Conservation (phyloP, 2,888 invertebrate genomes). For the Scaeva pyrastri region DNA sequence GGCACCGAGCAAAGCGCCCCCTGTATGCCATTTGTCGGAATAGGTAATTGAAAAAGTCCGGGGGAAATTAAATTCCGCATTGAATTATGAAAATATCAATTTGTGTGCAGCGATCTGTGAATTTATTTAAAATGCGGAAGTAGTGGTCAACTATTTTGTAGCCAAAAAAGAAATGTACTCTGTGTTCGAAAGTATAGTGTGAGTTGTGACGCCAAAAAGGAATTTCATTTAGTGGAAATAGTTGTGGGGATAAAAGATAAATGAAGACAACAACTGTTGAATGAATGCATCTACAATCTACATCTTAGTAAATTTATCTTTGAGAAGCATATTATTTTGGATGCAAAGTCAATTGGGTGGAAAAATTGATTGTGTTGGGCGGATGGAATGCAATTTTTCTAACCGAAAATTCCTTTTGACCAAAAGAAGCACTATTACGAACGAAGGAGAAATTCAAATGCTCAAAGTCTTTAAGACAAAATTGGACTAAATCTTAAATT, state of each 20-base stretch:
- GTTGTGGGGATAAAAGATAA: background rate
- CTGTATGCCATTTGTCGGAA: too few relatives aligned
- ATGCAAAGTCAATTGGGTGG: too few relatives aligned
- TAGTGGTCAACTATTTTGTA: background rate
- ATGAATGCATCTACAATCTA: background rate
- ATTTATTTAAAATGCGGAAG: conserved; percentile 36
- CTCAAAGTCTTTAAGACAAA: too few relatives aligned
- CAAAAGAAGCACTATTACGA: too few relatives aligned
- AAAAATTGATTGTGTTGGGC: too few relatives aligned
- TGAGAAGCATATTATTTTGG: too few relatives aligned
- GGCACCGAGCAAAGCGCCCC: background rate
- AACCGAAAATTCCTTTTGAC: too few relatives aligned
- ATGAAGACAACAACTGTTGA: background rate
- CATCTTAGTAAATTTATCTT: background rate
- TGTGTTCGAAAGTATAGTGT: too few relatives aligned
- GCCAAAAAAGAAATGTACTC: background rate
- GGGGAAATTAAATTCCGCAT: conserved; percentile 1
- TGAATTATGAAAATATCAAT: conserved; percentile 1
- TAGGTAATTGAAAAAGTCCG: conserved; percentile 15
- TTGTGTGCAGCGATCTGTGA: conserved; percentile 10
- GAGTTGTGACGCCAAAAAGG: background rate
- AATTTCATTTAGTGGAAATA: background rate
- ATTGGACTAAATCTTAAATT: too few relatives aligned
- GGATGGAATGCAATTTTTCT: too few relatives aligned
- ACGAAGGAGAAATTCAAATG: too few relatives aligned